Conservation (phyloP, 2,113 vertebrate species). For the Tragelaphus imberbis region DNA sequence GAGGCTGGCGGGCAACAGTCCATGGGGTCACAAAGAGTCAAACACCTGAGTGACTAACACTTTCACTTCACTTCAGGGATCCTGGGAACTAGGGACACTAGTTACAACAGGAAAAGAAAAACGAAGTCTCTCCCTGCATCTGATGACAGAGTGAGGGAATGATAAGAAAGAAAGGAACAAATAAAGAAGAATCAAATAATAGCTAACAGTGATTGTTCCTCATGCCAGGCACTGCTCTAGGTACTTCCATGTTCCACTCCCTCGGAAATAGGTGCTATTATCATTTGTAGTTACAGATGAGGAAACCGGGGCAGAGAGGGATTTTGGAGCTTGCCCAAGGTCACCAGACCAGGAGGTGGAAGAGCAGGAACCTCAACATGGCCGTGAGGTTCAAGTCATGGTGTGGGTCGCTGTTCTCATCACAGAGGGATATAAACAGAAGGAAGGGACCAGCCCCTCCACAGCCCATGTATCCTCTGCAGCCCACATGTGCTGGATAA, state of each 20-base stretch:
- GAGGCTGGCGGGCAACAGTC: not conserved
- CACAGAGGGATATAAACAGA: rapidly evolving
- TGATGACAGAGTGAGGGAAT: not conserved
- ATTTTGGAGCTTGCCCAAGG: not conserved
- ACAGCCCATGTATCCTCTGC: not conserved
- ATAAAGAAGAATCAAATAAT: not conserved
- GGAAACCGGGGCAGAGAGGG: not conserved
- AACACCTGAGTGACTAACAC: not conserved
- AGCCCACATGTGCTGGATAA: not conserved
- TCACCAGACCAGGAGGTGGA: not conserved
- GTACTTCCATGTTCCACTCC: not conserved
- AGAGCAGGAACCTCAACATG: not conserved
- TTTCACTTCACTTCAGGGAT: not conserved
- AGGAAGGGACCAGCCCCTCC: not conserved
- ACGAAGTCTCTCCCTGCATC: not conserved
- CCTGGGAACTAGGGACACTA: not conserved
- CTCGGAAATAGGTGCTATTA: not conserved
- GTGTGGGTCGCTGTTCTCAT: too few species aligned
- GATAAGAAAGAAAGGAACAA: not conserved
- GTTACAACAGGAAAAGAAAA: not conserved
- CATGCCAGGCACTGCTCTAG: not conserved
- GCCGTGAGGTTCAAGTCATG: not conserved
- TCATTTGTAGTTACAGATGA: not conserved
- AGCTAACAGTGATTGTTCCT: not conserved
- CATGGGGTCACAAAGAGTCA: not conserved